A percentile compares a stretch with the other conserved stretches of the same genome.
Conservation (phyloP, 2,113 vertebrate genomes). For the Leucopsar rothschildi region DNA sequence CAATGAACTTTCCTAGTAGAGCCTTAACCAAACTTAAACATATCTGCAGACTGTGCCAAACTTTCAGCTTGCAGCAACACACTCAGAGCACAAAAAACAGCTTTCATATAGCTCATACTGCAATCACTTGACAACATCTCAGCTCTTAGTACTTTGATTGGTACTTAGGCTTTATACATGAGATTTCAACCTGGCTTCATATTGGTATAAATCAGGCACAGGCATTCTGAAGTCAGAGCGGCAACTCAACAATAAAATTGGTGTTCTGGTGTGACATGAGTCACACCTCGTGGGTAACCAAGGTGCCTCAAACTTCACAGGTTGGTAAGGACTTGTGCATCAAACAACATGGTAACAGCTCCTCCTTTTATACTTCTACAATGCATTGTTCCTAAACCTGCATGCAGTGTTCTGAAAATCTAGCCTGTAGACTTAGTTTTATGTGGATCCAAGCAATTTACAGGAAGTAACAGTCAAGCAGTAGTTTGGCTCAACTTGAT, state of each 20-base stretch:
- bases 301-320: background rate
- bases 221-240: background rate
- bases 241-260: background rate
- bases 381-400: background rate
- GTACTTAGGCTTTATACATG: background rate
- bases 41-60: background rate
- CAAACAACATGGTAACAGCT: background rate
- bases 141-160: background rate
- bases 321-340: background rate
- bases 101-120: background rate
- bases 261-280: background rate
- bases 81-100: background rate
- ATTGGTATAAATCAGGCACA: background rate
- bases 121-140: background rate
- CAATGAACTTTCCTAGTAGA: background rate
- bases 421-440: background rate
- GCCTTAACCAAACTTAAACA: background rate
- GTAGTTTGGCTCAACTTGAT: background rate
- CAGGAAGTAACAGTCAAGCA: background rate
- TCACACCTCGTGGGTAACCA: fast-evolving
- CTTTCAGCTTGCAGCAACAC: background rate
- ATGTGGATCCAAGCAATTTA: background rate
- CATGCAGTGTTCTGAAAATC: background rate
- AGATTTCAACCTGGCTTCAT: background rate
- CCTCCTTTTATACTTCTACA: background rate